These are phyloP conservation scores for Megalurothrips usitatus DNA, from an alignment of 2,888 invertebrate species.

Conservation along the genomic window DNA sequence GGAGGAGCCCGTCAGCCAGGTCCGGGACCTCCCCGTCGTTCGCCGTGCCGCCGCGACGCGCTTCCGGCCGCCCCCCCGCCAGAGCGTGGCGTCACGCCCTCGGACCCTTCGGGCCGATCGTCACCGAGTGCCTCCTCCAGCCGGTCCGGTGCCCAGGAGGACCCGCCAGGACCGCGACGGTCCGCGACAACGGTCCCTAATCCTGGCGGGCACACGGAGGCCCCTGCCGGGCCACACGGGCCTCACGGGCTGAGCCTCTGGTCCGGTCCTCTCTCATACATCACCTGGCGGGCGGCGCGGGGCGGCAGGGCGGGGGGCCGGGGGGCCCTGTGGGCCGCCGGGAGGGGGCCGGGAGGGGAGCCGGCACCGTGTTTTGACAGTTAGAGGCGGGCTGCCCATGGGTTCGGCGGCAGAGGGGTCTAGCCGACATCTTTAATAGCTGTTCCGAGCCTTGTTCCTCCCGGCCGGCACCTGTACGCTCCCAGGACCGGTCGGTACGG, in stretches of 20 bases:
- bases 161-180: too few relatives aligned
- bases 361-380: slow-evolving; percentile 12
- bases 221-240: background rate
- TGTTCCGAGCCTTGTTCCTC: background rate
- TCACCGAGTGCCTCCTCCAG: too few relatives aligned
- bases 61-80: too few relatives aligned
- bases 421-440: slow-evolving; percentile 19
- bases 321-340: background rate
- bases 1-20: background rate
- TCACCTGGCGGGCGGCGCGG: background rate
- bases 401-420: slow-evolving; percentile 16
- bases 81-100: too few relatives aligned
- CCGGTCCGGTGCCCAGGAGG: too few relatives aligned
- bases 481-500: background rate
- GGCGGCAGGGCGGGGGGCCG: background rate
- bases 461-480: background rate
- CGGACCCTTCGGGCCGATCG: too few relatives aligned
- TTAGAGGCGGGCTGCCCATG: background rate
- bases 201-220: background rate
- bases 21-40: background rate
- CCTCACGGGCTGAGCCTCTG: background rate
- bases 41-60: too few relatives aligned
- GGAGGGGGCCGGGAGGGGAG: background rate
- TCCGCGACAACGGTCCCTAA: background rate
- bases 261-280: background rate